These are phyloP conservation scores for Aspidoscelis tigris DNA, from an alignment of 2,113 vertebrate species.

Conservation along the genomic window DNA sequence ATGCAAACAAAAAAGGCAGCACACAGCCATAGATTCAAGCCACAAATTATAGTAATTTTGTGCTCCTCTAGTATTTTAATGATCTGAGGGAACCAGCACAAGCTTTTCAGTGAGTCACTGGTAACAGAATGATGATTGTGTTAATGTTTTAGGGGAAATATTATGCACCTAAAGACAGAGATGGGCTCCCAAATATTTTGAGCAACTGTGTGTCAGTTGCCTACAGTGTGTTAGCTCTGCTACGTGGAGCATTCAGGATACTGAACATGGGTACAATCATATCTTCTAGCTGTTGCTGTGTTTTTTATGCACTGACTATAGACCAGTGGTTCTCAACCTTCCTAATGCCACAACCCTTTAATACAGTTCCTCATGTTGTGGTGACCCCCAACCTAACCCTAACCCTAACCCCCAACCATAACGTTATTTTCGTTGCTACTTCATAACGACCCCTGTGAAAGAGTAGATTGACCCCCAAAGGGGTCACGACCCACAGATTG, in stretches of 20 bases:
- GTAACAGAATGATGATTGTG: slow-evolving; percentile 32
- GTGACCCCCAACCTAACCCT: too few species aligned
- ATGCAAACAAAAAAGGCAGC: slow-evolving; percentile 56
- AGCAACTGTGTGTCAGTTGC: too few species aligned
- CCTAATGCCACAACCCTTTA: too few species aligned
- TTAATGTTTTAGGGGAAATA: slow-evolving; percentile 13
- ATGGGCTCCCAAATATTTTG: slow-evolving; percentile 6
- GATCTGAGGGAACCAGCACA: slow-evolving; percentile 61
- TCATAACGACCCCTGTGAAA: too few species aligned
- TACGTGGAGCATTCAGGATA: not conserved
- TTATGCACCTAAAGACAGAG: not conserved
- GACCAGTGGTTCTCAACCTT: too few species aligned
- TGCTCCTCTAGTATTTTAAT: slow-evolving; percentile 57
- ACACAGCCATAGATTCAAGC: slow-evolving; percentile 33
- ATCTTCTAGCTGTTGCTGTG: not conserved
- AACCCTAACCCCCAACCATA: too few species aligned
- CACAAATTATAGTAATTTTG: slow-evolving; percentile 61
- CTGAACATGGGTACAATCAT: not conserved
- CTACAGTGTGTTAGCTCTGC: not conserved
- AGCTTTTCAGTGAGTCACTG: slow-evolving; percentile 49
- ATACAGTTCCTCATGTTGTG: too few species aligned
- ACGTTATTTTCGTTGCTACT: too few species aligned
- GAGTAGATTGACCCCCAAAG: too few species aligned
- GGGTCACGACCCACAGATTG: too few species aligned
- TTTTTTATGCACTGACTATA: too few species aligned